A percentile compares a stretch with the other conserved stretches of the same genome.
phyloP scores from a whole-genome alignment of 2,797 vertebrate species.

The Glyptemys insculpta region DNA sequence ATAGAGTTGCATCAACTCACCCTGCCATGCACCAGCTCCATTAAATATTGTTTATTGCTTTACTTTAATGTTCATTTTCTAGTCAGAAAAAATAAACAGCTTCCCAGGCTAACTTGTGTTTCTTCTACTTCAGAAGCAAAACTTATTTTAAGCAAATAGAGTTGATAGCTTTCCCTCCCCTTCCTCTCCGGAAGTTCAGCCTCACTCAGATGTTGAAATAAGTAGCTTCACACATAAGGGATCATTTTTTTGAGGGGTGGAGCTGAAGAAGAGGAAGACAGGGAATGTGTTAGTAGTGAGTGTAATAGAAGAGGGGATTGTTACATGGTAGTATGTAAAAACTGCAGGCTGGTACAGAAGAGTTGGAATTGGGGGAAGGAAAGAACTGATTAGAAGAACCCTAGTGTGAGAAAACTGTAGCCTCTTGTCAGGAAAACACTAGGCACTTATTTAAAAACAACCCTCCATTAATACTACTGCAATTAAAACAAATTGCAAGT shows the following conservation, averaged over 20 bases:
- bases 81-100: background rate
- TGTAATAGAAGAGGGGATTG: background rate
- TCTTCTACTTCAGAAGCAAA: background rate
- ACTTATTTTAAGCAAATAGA: background rate
- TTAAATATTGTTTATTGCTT: background rate
- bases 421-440: constrained; percentile 61
- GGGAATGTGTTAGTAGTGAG: background rate
- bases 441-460: constrained; percentile 49
- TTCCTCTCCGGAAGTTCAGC: background rate
- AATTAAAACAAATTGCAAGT: constrained; percentile 26
- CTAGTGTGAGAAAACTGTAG: constrained; percentile 70
- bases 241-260: rapidly evolving
- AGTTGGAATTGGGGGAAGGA: background rate
- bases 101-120: background rate
- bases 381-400: constrained; percentile 44
- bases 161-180: background rate
- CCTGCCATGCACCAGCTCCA: background rate
- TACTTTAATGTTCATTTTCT: background rate
- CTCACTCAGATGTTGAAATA: background rate
- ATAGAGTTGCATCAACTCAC: rapidly evolving
- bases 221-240: background rate
- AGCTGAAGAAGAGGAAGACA: background rate
- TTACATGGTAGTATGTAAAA: background rate
- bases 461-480: constrained; percentile 20
- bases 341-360: constrained; percentile 5